Base-by-base conservation (phyloP, 2,888 invertebrate genomes). In the Syrphus vitripennis region DNA sequence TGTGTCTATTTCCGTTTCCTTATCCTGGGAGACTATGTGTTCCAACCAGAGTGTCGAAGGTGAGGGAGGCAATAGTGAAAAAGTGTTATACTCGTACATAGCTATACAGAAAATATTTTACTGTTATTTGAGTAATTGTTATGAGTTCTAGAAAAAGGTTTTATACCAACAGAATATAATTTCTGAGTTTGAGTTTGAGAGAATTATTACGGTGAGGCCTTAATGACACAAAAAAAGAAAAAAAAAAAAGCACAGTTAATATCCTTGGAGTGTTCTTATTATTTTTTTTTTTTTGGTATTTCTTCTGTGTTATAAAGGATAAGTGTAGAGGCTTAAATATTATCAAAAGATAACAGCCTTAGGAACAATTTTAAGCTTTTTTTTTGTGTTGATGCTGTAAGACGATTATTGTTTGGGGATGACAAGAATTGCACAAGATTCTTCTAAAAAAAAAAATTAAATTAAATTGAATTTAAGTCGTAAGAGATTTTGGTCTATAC, bases 1-100 rank as follows among this genome's bases (percentile, higher is more conserved):
- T 76, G 70, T 77, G 71, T 77, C 70, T 77, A 71, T 77, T 71
- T 82, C 82, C 82, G 82, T 59, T 82, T 82, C 82, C 82, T 77
- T n/a, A 19, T 57, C 31, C 57, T 57, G 5, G 19, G 12, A 31
- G 19, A 19, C 12, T 5, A n/a, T n/a, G n/a, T n/a, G n/a, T n/a
- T 12, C 6, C 4, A 1, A 10, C 6, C 12, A 5, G 3, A 1
- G 2, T 3, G 14, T 9, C 2, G 37, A 0, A 1, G 0, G 4
- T 1, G 6, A 4, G 14, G 9, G 12, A n/a, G 34, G n/a, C 0
- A 14, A 14, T 9, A 14, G 1, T 2, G 9, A 34, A 19, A 34
- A 70, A 71, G 37, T n/a, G 21, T 40, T 42, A 42, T 42, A 37
- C n/a, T n/a, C n/a, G n/a, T 37, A 10, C 31, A 19, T n/a, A 40